Conservation (phyloP, 2,888 invertebrate species). For the Clepsis dumicolana region DNA sequence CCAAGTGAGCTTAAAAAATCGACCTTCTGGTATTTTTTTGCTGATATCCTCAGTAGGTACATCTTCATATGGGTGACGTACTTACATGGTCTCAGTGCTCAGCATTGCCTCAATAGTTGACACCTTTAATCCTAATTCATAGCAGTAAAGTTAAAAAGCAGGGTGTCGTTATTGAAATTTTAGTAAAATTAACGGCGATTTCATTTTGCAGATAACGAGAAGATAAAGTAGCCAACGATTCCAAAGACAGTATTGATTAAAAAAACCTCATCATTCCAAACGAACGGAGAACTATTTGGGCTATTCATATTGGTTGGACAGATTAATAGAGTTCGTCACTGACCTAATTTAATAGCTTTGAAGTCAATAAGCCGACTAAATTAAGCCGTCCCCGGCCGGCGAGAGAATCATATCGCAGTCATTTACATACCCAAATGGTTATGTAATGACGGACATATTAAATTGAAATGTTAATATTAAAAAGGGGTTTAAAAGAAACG, state of each 20-base stretch:
- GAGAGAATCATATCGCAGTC: constrained; percentile 47
- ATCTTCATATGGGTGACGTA: too few relatives aligned
- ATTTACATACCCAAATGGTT: constrained; percentile 36
- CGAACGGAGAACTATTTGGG: constrained; percentile 38
- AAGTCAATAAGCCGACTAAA: constrained; percentile 61
- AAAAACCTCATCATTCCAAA: constrained; percentile 18
- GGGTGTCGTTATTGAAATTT: too few relatives aligned
- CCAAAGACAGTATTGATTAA: neutral
- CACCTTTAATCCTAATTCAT: too few relatives aligned
- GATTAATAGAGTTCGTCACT: constrained; percentile 51
- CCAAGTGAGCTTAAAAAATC: too few relatives aligned
- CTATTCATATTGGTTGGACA: constrained; percentile 49
- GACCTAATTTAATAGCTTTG: constrained; percentile 59
- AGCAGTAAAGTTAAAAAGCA: too few relatives aligned
- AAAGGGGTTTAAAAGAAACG: neutral
- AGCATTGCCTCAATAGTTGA: too few relatives aligned
- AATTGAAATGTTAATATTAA: constrained; percentile 24
- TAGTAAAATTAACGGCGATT: too few relatives aligned
- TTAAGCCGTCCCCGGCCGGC: constrained; percentile 56
- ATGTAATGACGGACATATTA: constrained; percentile 24
- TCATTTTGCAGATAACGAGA: too few relatives aligned
- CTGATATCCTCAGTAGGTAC: too few relatives aligned
- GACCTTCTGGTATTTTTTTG: too few relatives aligned
- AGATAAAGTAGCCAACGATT: neutral
- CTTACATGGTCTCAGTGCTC: too few relatives aligned